Evolutionary conservation across 1,140 invertebrate species (phyloP), one percentile per base, ranked within the genome.

Genomic region (Meloidogyne floridensis): DNA sequence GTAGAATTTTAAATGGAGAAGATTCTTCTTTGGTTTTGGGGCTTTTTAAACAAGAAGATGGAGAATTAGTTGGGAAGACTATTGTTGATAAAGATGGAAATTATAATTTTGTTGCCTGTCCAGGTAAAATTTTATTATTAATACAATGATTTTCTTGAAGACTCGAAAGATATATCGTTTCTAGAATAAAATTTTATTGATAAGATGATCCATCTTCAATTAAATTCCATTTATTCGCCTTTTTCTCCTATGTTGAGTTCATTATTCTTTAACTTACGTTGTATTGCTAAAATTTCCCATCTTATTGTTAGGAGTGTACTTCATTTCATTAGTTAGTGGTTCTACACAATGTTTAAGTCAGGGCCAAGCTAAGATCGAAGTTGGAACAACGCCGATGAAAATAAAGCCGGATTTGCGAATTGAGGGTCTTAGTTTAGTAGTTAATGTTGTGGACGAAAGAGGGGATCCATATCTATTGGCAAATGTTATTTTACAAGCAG

Each of bases 371-470:
- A 90, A 92, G 73, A 93, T 95, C 8, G 91, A 90, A 47, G 94
- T 97, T 2, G 93, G 91, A 65, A 93, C 94, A 87, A 94, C 94
- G 18, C 96, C 96, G 86, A 94, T 93, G 0, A 93, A 93, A 82
- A 91, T 87, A 47, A 18, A 70, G 5, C 82, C 84, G 0, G 86
- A 80, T 76, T 79, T 89, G 13, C 76, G 74, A 51, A 83, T 90
- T 47, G 80, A 84, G 74, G 81, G 32, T 93, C 93, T 90, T 51
- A 84, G 71, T 59, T 51, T 82, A 47, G 53, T 8, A 15, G 81
- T 82, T 51, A 65, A 11, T 2, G 70, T 71, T 5, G 11, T 11
- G 11, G 77, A 79, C 51, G 77, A 79, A 10, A 15, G 43, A 43
- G 75, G 75, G 13, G 15, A 77, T 43, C 32, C 56, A 56, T 7